Evolutionary conservation across 2,113 vertebrate genomes (phyloP).

Genomic region (Pampusana beccarii): DNA sequence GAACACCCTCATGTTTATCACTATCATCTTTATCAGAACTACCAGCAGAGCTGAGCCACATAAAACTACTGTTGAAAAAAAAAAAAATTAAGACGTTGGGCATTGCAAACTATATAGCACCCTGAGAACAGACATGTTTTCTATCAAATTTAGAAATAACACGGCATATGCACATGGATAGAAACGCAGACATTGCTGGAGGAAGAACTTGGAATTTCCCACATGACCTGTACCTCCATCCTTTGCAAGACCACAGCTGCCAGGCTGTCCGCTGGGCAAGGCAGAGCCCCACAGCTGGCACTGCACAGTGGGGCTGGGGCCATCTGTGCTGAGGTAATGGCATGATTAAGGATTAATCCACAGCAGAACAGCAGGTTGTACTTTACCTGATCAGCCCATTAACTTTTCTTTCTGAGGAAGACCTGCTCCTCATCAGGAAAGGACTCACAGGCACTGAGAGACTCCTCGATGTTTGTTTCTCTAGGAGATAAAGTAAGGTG

Average conservation of each 20-base stretch:
- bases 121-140: neutral
- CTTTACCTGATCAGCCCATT: neutral
- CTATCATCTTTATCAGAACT: neutral
- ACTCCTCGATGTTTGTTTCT: neutral
- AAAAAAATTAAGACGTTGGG: fast-evolving
- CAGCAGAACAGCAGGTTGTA: neutral
- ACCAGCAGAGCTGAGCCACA: neutral
- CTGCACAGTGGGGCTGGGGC: fast-evolving
- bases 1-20: neutral
- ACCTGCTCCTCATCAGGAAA: neutral
- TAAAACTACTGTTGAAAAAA: neutral
- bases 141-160: neutral
- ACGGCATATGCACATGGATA: fast-evolving
- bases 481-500: neutral
- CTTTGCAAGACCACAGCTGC: neutral
- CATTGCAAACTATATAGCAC: neutral
- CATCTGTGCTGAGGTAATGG: neutral
- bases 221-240: fast-evolving
- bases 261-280: neutral
- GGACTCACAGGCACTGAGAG: fast-evolving
- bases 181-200: neutral
- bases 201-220: neutral
- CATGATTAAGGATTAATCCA: neutral
- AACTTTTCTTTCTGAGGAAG: neutral
- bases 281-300: neutral